These are phyloP conservation scores for Pterobdella sp. DNA, from an alignment of 2,888 invertebrate genomes.

Conservation along the genomic window DNA sequence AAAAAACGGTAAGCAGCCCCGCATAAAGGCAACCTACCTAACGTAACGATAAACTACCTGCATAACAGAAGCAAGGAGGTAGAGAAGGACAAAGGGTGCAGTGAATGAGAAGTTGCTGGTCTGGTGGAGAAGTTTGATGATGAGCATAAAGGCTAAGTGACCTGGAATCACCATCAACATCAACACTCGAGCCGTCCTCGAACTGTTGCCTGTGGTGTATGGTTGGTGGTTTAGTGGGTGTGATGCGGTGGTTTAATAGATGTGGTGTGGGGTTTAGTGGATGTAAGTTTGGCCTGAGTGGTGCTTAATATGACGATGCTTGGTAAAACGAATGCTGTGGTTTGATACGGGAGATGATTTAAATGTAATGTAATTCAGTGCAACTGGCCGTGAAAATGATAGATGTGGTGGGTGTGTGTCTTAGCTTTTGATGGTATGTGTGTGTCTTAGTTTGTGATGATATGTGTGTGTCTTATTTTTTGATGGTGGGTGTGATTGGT, in stretches of 20 bases:
- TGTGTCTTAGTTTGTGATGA: too few species aligned
- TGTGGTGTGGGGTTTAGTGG: neutral
- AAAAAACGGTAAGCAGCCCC: too few species aligned
- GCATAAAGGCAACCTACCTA: too few species aligned
- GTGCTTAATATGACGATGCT: neutral
- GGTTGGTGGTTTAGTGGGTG: neutral
- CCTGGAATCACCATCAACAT: constrained; percentile 80
- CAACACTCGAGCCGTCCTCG: constrained; percentile 76
- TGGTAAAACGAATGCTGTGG: too few species aligned
- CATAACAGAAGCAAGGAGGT: constrained; percentile 64
- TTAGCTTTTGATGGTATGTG: too few species aligned
- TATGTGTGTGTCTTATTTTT: too few species aligned
- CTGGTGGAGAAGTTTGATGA: constrained; percentile 71
- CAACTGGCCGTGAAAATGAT: too few species aligned
- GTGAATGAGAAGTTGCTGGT: constrained; percentile 78
- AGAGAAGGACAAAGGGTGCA: constrained; percentile 69
- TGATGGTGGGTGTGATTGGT: too few species aligned
- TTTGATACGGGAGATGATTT: too few species aligned
- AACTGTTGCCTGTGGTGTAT: constrained; percentile 64
- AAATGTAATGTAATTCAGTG: too few species aligned
- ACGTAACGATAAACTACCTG: constrained; percentile 48
- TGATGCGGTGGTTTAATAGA: neutral
- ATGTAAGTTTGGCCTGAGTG: neutral
- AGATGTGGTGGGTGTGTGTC: too few species aligned
- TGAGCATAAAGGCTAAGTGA: constrained; percentile 77